Base-by-base conservation (phyloP, 1,140 invertebrate species). In the Pemphigus obesinymphae region DNA sequence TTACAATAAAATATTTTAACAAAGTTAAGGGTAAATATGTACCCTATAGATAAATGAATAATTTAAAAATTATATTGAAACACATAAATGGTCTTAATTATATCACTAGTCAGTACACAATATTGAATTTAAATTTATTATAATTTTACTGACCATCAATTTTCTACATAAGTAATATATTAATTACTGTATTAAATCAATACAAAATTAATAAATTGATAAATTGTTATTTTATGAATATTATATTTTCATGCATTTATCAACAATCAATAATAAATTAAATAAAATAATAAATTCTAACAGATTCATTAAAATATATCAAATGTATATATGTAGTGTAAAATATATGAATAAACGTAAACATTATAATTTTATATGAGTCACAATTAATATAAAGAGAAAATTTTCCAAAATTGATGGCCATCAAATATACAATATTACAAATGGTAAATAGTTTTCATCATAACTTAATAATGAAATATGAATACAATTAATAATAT, bases 101-200 rank as follows among this genome's bases (percentile, higher is more conserved):
- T 70, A 73, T 73, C 17, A 73, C 70, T 78, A 78, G 11, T 78
- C 73, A 78, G 73, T 78, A 78, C 73, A 55, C n/a, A 40, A 78
- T 40, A 58, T 53, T 40, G 23, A 78, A 10, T 78, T 78, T 17
- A 78, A 78, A 53, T 53, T 2, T 23, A 75, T 55, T 53, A 53
- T 45, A 53, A 50, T 75, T 55, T 23, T 10, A 15, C 20, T 34
- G 48, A 55, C 73, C 23, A 78, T 78, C 53, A 55, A 78, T 58
- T 78, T 55, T 40, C n/a, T 26, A 31, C 10, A 48, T 1, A 78
- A 73, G 45, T 70, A 70, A 26, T 70, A 43, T 3, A 26, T 50
- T n/a, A 34, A 11, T 50, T 8, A 34, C 31, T 23, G 15, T 55
- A 55, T 31, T 53, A 50, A 53, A 53, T 76, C 7, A n/a, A 20